phyloP scores from a whole-genome alignment of 2,888 invertebrate genomes.

The Rhopalosiphum nymphaeae region DNA sequence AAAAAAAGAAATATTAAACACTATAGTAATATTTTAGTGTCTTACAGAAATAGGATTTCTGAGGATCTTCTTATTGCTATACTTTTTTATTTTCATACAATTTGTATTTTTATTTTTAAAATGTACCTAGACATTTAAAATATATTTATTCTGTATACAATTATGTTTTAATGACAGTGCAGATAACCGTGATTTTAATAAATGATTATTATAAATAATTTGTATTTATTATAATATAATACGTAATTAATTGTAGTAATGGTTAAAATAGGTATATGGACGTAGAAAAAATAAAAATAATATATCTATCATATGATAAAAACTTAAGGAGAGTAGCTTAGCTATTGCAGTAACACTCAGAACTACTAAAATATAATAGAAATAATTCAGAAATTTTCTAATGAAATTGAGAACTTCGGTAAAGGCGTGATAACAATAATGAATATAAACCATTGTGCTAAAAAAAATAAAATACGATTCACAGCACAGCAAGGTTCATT shows the following conservation, averaged over 20 bases:
- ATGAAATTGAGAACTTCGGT: not conserved
- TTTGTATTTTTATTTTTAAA: not conserved
- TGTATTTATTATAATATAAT: no score
- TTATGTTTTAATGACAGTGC: no score
- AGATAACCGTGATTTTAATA: no score
- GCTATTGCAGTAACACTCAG: no score
- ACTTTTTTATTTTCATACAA: not conserved
- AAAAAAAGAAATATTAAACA: not conserved
- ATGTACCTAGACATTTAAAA: not conserved
- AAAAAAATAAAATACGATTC: not conserved
- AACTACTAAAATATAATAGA: not conserved
- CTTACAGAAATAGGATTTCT: not conserved
- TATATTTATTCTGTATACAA: no score
- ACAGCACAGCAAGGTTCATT: not conserved
- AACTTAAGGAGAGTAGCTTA: no score
- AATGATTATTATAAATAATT: no score
- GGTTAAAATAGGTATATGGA: no score
- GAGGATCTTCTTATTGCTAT: not conserved
- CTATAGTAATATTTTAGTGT: not conserved
- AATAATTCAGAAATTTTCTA: not conserved
- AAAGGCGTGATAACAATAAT: not conserved
- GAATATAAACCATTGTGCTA: not conserved
- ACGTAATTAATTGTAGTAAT: no score
- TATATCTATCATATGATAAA: no score
- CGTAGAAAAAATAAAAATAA: no score